phyloP scores from a whole-genome alignment of 2,888 invertebrate genomes.

The Cephus pygmeus region DNA sequence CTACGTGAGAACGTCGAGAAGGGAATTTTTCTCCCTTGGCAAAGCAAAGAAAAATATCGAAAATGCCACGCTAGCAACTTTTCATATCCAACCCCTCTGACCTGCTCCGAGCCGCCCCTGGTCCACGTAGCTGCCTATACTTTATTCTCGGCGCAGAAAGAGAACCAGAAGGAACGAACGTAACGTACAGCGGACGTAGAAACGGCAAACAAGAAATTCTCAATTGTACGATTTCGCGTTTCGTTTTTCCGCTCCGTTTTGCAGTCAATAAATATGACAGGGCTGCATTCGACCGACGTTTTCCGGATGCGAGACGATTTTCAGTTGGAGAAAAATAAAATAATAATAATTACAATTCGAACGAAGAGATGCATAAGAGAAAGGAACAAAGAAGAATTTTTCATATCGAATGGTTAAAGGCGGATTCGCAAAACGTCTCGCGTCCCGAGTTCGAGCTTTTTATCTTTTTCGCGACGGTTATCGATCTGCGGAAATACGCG shows the following conservation, averaged over 20 bases:
- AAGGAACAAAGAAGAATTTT: neutral
- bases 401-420: neutral
- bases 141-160: neutral
- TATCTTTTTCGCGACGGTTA: neutral
- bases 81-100: constrained; percentile 26
- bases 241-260: constrained; percentile 38
- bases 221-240: constrained; percentile 25
- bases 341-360: constrained; percentile 28
- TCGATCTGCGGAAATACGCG: neutral
- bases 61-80: constrained; percentile 27
- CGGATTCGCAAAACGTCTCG: neutral
- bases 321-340: neutral
- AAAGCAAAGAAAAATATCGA: constrained; percentile 26
- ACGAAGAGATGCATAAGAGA: constrained; percentile 16
- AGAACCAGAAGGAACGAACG: neutral
- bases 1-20: neutral
- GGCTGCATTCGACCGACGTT: neutral
- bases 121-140: neutral
- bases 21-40: neutral
- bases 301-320: neutral
- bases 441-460: neutral
- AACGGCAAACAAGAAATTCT: constrained; percentile 40
- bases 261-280: constrained; percentile 38
- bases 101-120: neutral
- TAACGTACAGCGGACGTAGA: neutral